Evolutionary conservation across 2,113 vertebrate genomes (phyloP).

Genomic region (Caranx ignobilis): DNA sequence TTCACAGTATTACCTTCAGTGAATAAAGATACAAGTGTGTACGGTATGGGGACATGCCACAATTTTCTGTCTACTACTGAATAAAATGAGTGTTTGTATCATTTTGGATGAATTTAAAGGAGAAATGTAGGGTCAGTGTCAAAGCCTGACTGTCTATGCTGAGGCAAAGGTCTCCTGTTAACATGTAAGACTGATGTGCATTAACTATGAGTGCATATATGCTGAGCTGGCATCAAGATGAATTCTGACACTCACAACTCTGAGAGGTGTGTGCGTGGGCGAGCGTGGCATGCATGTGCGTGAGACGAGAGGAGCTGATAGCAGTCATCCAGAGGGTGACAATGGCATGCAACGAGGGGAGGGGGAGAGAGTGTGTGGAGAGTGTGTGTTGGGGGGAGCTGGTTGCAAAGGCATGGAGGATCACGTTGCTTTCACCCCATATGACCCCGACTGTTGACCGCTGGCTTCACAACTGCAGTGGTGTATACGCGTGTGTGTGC

Average conservation of each 20-base stretch:
- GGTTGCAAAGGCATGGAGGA: constrained; percentile 51
- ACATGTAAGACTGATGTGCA: not conserved
- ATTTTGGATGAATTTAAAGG: not conserved
- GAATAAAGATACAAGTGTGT: not conserved
- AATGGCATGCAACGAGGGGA: constrained; percentile 49
- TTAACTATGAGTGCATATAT: not conserved
- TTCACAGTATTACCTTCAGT: no score
- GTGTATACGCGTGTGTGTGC: not conserved
- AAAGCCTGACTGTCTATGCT: not conserved
- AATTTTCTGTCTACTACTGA: not conserved
- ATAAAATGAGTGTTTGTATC: not conserved
- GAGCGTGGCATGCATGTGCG: constrained; percentile 22
- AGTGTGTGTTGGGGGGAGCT: constrained; percentile 23
- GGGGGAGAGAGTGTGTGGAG: constrained; percentile 14
- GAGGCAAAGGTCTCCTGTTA: not conserved
- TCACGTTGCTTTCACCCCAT: constrained; percentile 71
- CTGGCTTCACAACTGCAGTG: constrained; percentile 36
- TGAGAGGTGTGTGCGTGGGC: constrained; percentile 35
- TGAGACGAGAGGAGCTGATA: constrained; percentile 50
- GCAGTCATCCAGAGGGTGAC: constrained; percentile 59
- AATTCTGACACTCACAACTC: constrained; percentile 28
- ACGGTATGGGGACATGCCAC: not conserved
- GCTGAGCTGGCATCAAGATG: constrained; percentile 36
- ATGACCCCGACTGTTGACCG: constrained; percentile 58
- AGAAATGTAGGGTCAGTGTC: no score